A percentile compares a stretch with the other conserved stretches of the same genome.
Evolutionary conservation across 2,797 vertebrate species (phyloP).

Genomic region (Chloroceryle amazona): DNA sequence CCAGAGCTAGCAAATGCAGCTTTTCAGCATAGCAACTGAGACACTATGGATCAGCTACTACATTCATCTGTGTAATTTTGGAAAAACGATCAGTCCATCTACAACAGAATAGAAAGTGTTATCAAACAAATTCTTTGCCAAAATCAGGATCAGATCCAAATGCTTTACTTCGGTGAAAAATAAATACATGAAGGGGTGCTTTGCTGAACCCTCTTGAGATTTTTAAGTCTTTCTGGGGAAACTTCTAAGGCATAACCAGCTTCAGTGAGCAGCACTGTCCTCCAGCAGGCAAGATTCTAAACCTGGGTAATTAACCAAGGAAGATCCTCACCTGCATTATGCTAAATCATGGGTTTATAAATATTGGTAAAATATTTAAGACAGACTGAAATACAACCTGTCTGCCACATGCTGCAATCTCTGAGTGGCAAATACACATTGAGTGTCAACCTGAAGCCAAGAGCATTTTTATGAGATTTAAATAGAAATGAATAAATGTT

Average conservation of each 20-base stretch:
- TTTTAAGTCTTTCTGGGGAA: not conserved
- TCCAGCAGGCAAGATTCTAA: not conserved
- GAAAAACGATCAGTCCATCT: not conserved
- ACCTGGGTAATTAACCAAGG: not conserved
- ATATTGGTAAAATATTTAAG: not conserved
- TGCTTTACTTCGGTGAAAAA: not conserved
- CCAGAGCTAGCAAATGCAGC: not conserved
- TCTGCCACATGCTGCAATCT: conserved; percentile 40
- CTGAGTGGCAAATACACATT: not conserved
- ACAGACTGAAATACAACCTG: conserved; percentile 24
- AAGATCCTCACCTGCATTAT: not conserved
- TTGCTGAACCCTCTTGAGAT: not conserved
- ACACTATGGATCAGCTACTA: not conserved
- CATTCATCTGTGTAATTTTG: not conserved
- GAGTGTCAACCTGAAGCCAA: not conserved
- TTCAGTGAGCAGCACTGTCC: not conserved
- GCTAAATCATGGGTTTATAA: not conserved
- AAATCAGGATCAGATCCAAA: not conserved
- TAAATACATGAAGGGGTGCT: rapidly evolving
- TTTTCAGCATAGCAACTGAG: not conserved
- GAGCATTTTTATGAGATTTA: conserved; percentile 42
- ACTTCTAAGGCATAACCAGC: not conserved
- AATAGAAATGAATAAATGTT: conserved; percentile 3
- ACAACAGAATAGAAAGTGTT: not conserved
- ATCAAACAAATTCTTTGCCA: not conserved